Evolutionary conservation across 1,140 invertebrate genomes (phyloP).

Genomic region (Idris sp.): DNA sequence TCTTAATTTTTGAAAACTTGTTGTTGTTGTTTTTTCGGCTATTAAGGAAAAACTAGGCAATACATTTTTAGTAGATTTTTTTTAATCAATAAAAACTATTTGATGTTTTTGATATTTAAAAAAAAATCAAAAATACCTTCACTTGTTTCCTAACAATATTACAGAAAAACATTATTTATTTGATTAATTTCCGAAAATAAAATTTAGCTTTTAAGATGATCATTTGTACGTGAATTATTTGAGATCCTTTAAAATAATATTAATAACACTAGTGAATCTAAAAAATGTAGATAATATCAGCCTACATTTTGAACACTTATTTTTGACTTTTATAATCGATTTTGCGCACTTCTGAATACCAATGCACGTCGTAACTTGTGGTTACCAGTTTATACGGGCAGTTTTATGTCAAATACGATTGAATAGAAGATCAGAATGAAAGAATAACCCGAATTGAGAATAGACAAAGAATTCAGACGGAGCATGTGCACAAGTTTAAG

Average conservation of each 20-base stretch:
- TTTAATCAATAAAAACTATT: too few relatives aligned
- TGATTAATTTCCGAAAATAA: too few relatives aligned
- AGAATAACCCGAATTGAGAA: constrained; percentile 32
- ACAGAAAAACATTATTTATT: too few relatives aligned
- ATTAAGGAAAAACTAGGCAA: constrained; percentile 5
- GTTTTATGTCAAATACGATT: constrained; percentile 56
- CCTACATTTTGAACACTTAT: too few relatives aligned
- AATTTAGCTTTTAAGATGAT: too few relatives aligned
- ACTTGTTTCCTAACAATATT: too few relatives aligned
- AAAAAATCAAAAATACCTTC: constrained; percentile 1
- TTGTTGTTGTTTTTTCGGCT: constrained; percentile 1
- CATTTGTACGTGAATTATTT: too few relatives aligned
- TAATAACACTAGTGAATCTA: too few relatives aligned
- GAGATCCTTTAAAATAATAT: too few relatives aligned
- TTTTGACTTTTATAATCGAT: constrained; percentile 28
- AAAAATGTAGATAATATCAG: too few relatives aligned
- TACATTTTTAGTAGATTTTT: background rate
- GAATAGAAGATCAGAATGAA: constrained; percentile 24
- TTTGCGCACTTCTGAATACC: constrained; percentile 28
- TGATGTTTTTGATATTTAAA: constrained; percentile 11
- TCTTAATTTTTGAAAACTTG: constrained; percentile 21
- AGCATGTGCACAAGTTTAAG: constrained; percentile 53
- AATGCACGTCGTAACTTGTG: constrained; percentile 29
- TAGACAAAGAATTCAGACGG: constrained; percentile 52
- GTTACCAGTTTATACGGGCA: constrained; percentile 55